Evolutionary conservation across 2,888 invertebrate species (phyloP).

Genomic region (Xestia c-nigrum): DNA sequence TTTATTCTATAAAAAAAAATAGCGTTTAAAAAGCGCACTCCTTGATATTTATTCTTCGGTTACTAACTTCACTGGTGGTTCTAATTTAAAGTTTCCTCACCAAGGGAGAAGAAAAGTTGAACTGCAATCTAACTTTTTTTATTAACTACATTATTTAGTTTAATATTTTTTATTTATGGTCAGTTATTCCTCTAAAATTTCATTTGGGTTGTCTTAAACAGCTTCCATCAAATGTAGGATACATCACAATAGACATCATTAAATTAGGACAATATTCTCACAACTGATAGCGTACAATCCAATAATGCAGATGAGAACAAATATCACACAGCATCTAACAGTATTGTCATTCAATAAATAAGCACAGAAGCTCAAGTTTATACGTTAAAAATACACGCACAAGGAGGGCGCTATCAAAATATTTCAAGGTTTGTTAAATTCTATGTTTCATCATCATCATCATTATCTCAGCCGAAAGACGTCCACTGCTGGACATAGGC

Average conservation of each 20-base stretch:
- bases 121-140: not conserved
- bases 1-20: not conserved
- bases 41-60: not conserved
- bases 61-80: not conserved
- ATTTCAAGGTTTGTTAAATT: not conserved
- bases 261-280: slow-evolving; percentile 6
- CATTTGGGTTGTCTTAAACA: not conserved
- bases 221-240: not conserved
- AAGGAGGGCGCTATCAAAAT: not conserved
- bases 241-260: slow-evolving; percentile 6
- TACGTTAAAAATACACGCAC: not conserved
- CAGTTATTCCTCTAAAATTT: not conserved
- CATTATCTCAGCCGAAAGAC: too few relatives aligned
- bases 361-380: not conserved
- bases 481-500: too few relatives aligned
- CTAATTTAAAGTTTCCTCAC: not conserved
- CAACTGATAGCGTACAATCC: slow-evolving; percentile 23
- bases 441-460: too few relatives aligned
- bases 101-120: not conserved
- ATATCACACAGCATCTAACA: slow-evolving; percentile 16
- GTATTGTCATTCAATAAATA: not conserved
- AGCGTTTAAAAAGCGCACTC: not conserved
- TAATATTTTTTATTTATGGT: not conserved
- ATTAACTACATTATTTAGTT: not conserved
- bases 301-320: slow-evolving; percentile 34